Conservation (phyloP, 2,113 vertebrate genomes). For the Lagenorhynchus albirostris region DNA sequence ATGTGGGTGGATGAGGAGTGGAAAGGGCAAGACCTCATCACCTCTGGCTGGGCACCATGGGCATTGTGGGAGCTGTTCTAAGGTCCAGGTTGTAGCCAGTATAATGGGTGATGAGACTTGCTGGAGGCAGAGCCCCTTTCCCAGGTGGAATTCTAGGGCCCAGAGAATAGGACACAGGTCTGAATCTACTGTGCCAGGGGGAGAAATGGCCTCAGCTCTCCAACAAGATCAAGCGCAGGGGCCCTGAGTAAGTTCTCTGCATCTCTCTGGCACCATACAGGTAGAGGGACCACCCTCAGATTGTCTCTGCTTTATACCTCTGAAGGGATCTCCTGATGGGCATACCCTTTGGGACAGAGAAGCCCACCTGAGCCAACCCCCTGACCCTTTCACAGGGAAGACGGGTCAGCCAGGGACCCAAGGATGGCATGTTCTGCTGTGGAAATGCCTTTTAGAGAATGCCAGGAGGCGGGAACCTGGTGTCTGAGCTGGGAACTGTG, state of each 20-base stretch:
- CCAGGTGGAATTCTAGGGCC: not conserved
- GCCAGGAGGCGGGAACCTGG: not conserved
- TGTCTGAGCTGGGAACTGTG: not conserved
- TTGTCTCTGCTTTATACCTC: not conserved
- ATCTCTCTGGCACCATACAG: not conserved
- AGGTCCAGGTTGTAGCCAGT: not conserved
- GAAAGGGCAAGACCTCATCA: not conserved
- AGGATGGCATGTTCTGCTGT: not conserved
- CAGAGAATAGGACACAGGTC: not conserved
- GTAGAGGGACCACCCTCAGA: not conserved
- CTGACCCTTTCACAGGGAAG: not conserved
- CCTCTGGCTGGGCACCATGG: not conserved
- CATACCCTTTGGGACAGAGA: not conserved
- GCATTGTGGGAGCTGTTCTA: not conserved
- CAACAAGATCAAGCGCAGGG: not conserved
- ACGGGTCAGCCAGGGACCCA: not conserved
- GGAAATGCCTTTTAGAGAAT: not conserved
- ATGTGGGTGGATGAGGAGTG: not conserved
- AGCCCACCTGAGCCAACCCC: not conserved
- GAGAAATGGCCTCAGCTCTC: not conserved
- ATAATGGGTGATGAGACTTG: not conserved
- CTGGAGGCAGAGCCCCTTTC: not conserved
- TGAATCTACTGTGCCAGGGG: not conserved
- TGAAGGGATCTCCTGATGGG: not conserved
- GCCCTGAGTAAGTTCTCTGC: not conserved